Percentiles rank a stretch among this genome's conserved stretches.
Conservation (phyloP, 2,888 invertebrate species). For the Pristionchus japonicus region DNA sequence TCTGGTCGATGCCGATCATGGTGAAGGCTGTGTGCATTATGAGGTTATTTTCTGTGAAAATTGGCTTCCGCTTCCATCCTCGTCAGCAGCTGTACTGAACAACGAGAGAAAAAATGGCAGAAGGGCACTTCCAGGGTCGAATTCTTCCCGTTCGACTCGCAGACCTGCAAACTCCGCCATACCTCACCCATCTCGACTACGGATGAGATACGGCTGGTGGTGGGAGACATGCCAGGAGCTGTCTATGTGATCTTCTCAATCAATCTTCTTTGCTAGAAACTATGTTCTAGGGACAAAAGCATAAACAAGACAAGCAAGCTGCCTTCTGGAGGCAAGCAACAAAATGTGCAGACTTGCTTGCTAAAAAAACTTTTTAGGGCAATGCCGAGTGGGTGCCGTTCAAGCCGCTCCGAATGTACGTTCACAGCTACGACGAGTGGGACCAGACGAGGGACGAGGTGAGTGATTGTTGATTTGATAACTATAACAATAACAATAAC, state of each 20-base stretch:
- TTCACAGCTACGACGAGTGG: neutral
- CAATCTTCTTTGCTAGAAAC: too few relatives aligned
- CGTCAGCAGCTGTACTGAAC: too few relatives aligned
- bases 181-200: neutral
- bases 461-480: neutral
- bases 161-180: neutral
- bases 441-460: neutral
- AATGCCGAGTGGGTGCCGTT: constrained; percentile 16
- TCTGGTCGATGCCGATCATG: constrained; percentile 1
- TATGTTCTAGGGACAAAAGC: too few relatives aligned
- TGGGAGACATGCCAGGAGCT: neutral
- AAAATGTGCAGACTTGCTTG: too few relatives aligned
- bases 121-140: too few relatives aligned
- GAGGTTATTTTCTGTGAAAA: too few relatives aligned
- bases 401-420: constrained; percentile 8
- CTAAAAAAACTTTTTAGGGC: neutral
- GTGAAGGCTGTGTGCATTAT: neutral
- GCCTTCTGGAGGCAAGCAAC: too few relatives aligned
- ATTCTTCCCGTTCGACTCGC: constrained; percentile 4
- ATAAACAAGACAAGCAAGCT: too few relatives aligned
- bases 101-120: too few relatives aligned
- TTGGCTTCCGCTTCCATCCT: too few relatives aligned
- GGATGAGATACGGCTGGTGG: neutral
- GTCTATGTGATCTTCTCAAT: neutral
- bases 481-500: neutral